A percentile compares a stretch with the other conserved stretches of the same genome.
Evolutionary conservation across 1,140 invertebrate species (phyloP).

Genomic region (Aphelenchoides avenae): DNA sequence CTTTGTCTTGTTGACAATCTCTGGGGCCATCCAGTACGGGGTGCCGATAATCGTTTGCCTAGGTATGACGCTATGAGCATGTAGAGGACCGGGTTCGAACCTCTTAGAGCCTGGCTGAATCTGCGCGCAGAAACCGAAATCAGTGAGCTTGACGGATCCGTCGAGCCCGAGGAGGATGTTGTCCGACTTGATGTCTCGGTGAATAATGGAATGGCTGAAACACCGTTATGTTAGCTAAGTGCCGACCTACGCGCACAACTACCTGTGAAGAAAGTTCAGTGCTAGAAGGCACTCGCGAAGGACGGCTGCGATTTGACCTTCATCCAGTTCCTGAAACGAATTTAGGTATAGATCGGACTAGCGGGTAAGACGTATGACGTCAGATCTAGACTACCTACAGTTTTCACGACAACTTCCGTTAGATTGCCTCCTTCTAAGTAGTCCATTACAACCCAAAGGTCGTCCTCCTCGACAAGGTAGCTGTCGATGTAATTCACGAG

Average conservation of each 20-base stretch:
- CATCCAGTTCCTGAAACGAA: constrained; percentile 64
- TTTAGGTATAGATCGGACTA: too few species aligned
- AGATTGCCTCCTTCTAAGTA: constrained; percentile 65
- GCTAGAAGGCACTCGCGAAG: constrained; percentile 54
- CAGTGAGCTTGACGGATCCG: constrained; percentile 55
- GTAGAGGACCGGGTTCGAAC: constrained; percentile 5
- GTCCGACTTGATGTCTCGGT: constrained; percentile 57
- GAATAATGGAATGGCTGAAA: constrained; percentile 55
- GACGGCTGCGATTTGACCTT: constrained; percentile 60
- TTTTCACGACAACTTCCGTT: constrained; percentile 65
- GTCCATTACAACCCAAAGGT: constrained; percentile 66
- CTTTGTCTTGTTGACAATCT: constrained; percentile 64
- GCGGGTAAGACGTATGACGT: too few species aligned
- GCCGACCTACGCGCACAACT: constrained; percentile 18
- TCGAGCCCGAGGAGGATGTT: constrained; percentile 58
- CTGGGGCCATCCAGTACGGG: constrained; percentile 85
- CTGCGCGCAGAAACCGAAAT: constrained; percentile 58
- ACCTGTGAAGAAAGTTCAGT: constrained; percentile 55
- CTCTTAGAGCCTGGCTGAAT: constrained; percentile 55
- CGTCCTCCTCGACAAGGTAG: constrained; percentile 57
- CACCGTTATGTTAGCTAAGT: constrained; percentile 1
- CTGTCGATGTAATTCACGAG: constrained; percentile 64
- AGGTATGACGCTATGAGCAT: constrained; percentile 18
- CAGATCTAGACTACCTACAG: too few species aligned
- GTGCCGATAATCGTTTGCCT: constrained; percentile 68